phyloP scores from a whole-genome alignment of 2,888 invertebrate species.

The Hololepta plana region DNA sequence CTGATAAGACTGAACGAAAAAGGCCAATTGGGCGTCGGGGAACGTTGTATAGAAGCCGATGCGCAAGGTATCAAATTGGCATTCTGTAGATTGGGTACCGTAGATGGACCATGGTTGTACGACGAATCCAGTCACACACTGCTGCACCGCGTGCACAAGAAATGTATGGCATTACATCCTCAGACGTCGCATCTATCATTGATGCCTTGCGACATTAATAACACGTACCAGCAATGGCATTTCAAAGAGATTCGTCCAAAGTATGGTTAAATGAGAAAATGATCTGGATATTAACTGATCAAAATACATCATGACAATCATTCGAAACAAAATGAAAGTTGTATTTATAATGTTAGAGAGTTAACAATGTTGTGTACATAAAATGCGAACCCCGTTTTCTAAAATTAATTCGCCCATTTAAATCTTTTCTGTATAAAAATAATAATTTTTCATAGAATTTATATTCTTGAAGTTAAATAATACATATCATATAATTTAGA shows the following conservation, averaged over 20 bases:
- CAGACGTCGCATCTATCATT: constrained; percentile 59
- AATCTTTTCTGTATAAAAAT: too few species aligned
- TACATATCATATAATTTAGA: too few species aligned
- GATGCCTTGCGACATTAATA: constrained; percentile 67
- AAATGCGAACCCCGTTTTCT: too few species aligned
- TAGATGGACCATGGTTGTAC: constrained; percentile 90
- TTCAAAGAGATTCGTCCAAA: constrained; percentile 57
- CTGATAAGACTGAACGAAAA: constrained; percentile 79
- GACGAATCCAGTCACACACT: constrained; percentile 57
- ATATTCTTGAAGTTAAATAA: too few species aligned
- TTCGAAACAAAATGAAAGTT: too few species aligned
- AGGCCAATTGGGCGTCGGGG: constrained; percentile 90
- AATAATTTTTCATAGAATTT: too few species aligned
- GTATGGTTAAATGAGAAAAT: too few species aligned
- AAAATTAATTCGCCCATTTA: too few species aligned
- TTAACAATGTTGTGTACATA: too few species aligned
- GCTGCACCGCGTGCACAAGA: constrained; percentile 56
- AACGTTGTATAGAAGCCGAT: constrained; percentile 86
- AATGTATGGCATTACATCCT: constrained; percentile 73
- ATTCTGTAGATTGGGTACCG: constrained; percentile 81
- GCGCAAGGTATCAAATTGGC: constrained; percentile 71
- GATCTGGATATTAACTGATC: too few species aligned
- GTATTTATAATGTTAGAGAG: too few species aligned
- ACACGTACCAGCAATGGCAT: constrained; percentile 78
- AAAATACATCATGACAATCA: too few species aligned